These are phyloP conservation scores for Crioceris asparagi DNA, from an alignment of 2,888 invertebrate species.

Conservation along the genomic window DNA sequence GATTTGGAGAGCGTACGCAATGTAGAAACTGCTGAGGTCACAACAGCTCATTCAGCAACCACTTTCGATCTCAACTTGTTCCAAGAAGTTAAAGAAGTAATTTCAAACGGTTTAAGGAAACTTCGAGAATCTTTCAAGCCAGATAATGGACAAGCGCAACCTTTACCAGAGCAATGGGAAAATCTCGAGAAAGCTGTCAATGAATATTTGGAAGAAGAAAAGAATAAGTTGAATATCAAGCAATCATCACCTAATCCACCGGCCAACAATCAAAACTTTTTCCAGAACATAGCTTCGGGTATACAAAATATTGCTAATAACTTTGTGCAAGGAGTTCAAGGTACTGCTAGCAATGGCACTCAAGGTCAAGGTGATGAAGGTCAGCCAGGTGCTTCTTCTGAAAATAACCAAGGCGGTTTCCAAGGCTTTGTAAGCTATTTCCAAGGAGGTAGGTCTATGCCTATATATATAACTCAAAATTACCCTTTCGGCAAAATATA, in stretches of 20 bases:
- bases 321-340: conserved; percentile 18
- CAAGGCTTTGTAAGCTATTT: conserved; percentile 20
- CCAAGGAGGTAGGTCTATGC: conserved; percentile 18
- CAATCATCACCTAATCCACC: conserved; percentile 10
- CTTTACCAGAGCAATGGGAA: conserved; percentile 19
- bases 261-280: conserved; percentile 14
- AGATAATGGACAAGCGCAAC: conserved; percentile 11
- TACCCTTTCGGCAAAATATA: not conserved
- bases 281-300: conserved; percentile 18
- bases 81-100: conserved; percentile 13
- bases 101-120: conserved; percentile 14
- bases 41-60: not conserved
- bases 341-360: conserved; percentile 6
- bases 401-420: conserved; percentile 13
- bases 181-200: conserved; percentile 17
- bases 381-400: no score
- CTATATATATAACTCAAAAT: not conserved
- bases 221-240: conserved; percentile 12
- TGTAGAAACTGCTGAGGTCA: conserved; percentile 1
- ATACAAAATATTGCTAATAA: conserved; percentile 18
- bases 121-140: conserved; percentile 18
- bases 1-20: conserved; percentile 3
- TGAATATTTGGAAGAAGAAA: conserved; percentile 18
- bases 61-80: not conserved
- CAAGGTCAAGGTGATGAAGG: conserved; percentile 4